Base-by-base conservation (phyloP, 1,140 invertebrate genomes). In the Euschistus heros region DNA sequence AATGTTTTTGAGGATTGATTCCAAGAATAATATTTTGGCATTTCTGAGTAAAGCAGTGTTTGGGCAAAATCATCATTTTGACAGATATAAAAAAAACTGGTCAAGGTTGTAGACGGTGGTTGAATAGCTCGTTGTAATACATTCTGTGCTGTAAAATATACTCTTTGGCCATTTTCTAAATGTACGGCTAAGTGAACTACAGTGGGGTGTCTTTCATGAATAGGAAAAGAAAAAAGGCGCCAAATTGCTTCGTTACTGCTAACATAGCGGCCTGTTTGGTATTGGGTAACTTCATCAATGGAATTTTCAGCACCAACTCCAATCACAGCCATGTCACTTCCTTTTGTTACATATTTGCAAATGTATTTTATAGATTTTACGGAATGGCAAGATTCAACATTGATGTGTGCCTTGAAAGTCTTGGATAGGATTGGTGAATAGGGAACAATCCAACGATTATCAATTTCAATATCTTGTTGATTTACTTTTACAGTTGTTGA, bases 321-420 rank as follows among this genome's bases (percentile, higher is more conserved):
- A 24, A 61, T 27, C 1, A 66, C 44, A 37, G 64, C 57, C 55
- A 62, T 50, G 27, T 74, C 72, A 30, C 65, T 70, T 0, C 71
- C 72, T 70, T 74, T 74, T 52, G 72, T 74, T 0, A 75, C 67
- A 66, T 74, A 76, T 66, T 75, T 74, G 65, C 69, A 76, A 14
- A 76, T 66, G 61, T 76, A 75, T 67, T n/a, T n/a, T n/a, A n/a
- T n/a, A n/a, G n/a, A n/a, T n/a, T n/a, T n/a, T n/a, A n/a, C n/a
- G n/a, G n/a, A 61, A 61, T 50, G 18, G 24, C 57, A 62, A 44
- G 14, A 62, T 17, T 54, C 66, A 26, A 67, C 33, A 59, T 67
- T 61, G 6, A 61, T 59, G 42, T 67, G 62, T 26, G 59, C 57
- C 33, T 68, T 68, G 46, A 68, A 68, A 3, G 59, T 57, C 27